Evolutionary conservation across 2,888 invertebrate species (phyloP), one percentile per base, ranked within the genome.

Genomic region (Neoaliturus tenellus): DNA sequence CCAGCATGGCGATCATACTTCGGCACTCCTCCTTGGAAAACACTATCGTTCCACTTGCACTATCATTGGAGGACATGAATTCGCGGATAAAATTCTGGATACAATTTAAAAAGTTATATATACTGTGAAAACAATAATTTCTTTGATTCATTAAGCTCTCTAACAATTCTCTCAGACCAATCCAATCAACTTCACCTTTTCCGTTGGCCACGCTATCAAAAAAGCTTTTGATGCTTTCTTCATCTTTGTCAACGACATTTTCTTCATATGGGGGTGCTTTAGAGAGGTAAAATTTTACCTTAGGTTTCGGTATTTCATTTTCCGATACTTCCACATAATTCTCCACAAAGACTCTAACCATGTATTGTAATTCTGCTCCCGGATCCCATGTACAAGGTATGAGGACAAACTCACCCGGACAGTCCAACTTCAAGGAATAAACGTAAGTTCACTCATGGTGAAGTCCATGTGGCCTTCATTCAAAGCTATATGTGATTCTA

Each of bases 1-100:
- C 67, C 67, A 67, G n/a, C 67, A 67, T 67, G 67, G 67, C 67
- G 31, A 67, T 67, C 67, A 67, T 67, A 4, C 67, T 31, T 14
- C 67, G 28, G 14, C 67, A 67, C n/a, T 67, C 67, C 6, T 67
- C 67, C 33, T 67, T 67, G 3, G 67, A 8, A 10, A 39, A 39
- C 10, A 55, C n/a, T n/a, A 67, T 31, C 5, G 5, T 6, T 31
- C 14, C 14, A 5, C 23, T 5, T 8, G n/a, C 10, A 6, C 10
- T 51, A 23, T 51, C 51, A 4, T 5, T 12, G 39, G 6, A 39
- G 8, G 14, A 5, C 51, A 20, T 3, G 14, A 23, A 23, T 10
- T 0, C 5, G 17, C 14, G 17, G 2, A 12, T 14, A 14, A 8
- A 14, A 44, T 44, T 12, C 12, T 14, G 17, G 2, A 44, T 14